phyloP scores from a whole-genome alignment of 2,797 vertebrate genomes.

The Lagothrix lagotricha region DNA sequence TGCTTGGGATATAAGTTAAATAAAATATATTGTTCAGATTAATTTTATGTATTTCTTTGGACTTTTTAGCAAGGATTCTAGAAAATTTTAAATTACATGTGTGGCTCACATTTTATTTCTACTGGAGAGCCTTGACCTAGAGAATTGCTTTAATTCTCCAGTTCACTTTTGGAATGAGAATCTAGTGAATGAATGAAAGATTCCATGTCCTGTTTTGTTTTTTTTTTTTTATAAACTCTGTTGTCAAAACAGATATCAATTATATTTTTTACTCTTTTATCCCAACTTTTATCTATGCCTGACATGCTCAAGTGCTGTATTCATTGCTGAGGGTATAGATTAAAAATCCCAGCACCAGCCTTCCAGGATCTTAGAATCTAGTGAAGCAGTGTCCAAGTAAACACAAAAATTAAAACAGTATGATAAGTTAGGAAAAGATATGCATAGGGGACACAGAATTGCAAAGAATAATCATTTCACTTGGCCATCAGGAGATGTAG shows the following conservation, averaged over 20 bases:
- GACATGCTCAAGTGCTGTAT: neutral
- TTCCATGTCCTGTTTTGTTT: neutral
- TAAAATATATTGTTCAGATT: neutral
- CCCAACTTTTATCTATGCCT: neutral
- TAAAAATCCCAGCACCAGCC: neutral
- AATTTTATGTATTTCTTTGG: neutral
- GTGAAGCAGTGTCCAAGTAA: neutral
- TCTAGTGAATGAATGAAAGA: neutral
- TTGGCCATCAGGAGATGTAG: neutral
- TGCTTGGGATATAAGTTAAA: neutral
- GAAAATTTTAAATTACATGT: neutral
- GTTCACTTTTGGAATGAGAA: neutral
- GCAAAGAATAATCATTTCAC: neutral
- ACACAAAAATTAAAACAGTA: neutral
- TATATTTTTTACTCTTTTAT: neutral
- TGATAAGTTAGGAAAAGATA: neutral
- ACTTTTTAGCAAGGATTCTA: neutral
- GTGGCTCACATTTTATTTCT: neutral
- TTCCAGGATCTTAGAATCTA: neutral
- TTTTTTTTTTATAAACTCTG: neutral
- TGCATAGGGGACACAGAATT: neutral
- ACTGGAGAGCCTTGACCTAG: neutral
- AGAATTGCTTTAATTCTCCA: neutral
- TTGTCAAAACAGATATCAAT: neutral
- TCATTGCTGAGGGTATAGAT: neutral